Base-by-base conservation (phyloP, 2,113 vertebrate species). In the Montifringilla adamsi region DNA sequence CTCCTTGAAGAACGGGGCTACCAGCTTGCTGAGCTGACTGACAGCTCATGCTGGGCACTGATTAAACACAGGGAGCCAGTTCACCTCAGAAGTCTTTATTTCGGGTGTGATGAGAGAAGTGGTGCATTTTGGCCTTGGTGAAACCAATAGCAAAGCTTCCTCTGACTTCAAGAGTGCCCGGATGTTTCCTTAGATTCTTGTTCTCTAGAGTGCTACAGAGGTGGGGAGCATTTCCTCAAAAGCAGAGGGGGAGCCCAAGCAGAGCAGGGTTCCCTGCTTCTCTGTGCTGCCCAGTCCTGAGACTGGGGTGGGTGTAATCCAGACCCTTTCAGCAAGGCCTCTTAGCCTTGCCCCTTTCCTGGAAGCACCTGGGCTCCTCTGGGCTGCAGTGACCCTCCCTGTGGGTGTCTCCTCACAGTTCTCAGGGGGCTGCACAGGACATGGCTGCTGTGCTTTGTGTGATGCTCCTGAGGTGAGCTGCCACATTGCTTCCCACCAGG, bases 381-480 rank as follows among this genome's bases (percentile, higher is more conserved):
- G 80, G 84, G 63, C 52, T 68, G 63, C 28, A 39, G 35, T 30
- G 47, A 28, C 49, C 46, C 43, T 52, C n/a, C 11, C 27, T 43
- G 30, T 1, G 5, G 16, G 19, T 37, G 28, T 56, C 85, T 73
- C 35, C 49, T 64, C 22, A 1, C 15, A 4, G 73, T 19, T 76
- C 13, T 6, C 44, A 22, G 68, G 20, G 46, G 53, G 58, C 68
- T 64, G 4, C 2, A 3, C 33, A 50, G 73, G 58, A 31, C 12
- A 11, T 13, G 49, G 53, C 55, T 80, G 78, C 55, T 49, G 41
- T 49, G 53, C 52, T 58, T 47, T 49, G 47, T 26, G 66, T 55
- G 7, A 8, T 0, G 0, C 28, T 37, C 66, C 8, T 0, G 11
- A 30, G 72, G 37, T 47, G 2, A 24, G 14, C 37, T 43, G 63